phyloP scores from a whole-genome alignment of 1,140 invertebrate genomes.

The Vanessa tameamea region DNA sequence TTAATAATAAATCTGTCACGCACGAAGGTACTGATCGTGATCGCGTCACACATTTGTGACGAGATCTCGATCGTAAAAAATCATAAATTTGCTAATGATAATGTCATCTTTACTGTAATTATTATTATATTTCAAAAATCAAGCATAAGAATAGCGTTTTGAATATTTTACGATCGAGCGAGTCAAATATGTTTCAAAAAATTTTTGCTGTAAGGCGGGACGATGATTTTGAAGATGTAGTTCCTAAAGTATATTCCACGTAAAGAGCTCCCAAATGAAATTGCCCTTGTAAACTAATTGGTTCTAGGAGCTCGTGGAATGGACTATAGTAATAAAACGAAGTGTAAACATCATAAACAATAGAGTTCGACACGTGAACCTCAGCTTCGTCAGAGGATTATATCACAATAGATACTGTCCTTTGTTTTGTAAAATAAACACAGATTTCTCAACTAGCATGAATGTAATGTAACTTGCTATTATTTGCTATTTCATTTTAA shows the following conservation, averaged over 20 bases:
- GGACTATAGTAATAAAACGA: conserved; percentile 29
- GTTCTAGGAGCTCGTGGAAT: too few species aligned
- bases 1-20: too few species aligned
- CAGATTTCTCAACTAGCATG: conserved; percentile 8
- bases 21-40: too few species aligned
- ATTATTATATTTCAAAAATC: too few species aligned
- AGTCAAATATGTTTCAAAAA: background rate
- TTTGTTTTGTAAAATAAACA: conserved; percentile 25
- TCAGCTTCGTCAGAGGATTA: background rate
- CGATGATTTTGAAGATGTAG: conserved; percentile 17
- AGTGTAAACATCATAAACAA: conserved; percentile 44
- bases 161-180: too few species aligned
- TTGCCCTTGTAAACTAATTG: too few species aligned
- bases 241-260: background rate
- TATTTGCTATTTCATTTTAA: background rate
- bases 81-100: too few species aligned
- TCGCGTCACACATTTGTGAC: too few species aligned
- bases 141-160: too few species aligned
- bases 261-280: too few species aligned
- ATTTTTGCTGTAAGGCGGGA: background rate
- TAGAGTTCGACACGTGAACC: conserved; percentile 29
- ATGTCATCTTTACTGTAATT: too few species aligned
- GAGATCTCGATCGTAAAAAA: too few species aligned
- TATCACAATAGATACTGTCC: conserved; percentile 18
- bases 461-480: background rate